Base-by-base conservation (phyloP, 2,797 vertebrate species). In the Neosilurus hyrtlii region DNA sequence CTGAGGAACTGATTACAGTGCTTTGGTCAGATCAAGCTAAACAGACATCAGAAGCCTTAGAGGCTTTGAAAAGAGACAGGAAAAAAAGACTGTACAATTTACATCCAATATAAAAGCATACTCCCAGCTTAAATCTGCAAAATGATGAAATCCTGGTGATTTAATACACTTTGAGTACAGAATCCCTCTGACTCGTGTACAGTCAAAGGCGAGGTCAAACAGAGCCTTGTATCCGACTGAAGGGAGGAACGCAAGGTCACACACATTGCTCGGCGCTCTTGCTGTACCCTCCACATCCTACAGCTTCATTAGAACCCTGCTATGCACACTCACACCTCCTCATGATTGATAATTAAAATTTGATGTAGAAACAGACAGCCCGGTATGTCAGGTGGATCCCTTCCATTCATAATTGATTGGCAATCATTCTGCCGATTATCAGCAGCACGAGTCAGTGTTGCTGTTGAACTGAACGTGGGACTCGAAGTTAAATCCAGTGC, bases 351-450 rank as follows among this genome's bases (percentile, higher is more conserved):
- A 49, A 88, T 88, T 88, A 83, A 88, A 85, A 84, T 87, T 84
- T 86, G 67, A 88, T 88, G 84, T 83, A 12, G 30, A 74, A 82
- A 86, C 77, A 54, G 85, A 70, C 85, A 75, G 81, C 49, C 74
- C 74, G 78, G 81, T 57, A 75, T 84, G 82, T 82, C 82, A 71
- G 75, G 80, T 82, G 72, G 80, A 82, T 71, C 77, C 12, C 72
- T 87, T 85, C 86, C 86, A 88, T 88, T 88, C 78, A 88, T 88
- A 86, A 88, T 87, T 87, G 86, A 88, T 84, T 84, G 84, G 49
- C 83, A 86, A 85, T 86, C 86, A 85, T 84, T 81, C 85, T 51
- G 75, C 71, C 79, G 77, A 85, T 87, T 86, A 87, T 85, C 74
- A 82, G 80, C 82, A 78, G 43, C 9, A 8, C 4, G 49, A 81